Base-by-base conservation (phyloP, 2,888 invertebrate genomes). In the Cataglyphis livida region DNA sequence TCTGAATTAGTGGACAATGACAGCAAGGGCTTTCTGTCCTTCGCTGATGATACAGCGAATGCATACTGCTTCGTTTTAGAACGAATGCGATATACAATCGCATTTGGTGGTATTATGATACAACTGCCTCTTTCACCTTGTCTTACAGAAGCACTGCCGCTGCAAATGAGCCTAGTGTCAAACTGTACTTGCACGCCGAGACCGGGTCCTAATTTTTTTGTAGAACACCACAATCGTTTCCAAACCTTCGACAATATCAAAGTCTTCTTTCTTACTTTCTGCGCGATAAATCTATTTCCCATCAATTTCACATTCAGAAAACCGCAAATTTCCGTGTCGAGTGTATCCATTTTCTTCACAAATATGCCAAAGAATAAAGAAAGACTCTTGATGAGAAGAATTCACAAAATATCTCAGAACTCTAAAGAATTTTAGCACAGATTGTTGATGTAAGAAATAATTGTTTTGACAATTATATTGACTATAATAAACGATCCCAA, bases 21-120 rank as follows among this genome's bases (percentile, higher is more conserved):
- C 21, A 97, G 94, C 18, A 96, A 94, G 0, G 97, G 96, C 90
- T 97, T 96, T 75, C 96, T 95, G 57, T 95, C 96, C 18, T 95
- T 95, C 0, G 95, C 92, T 9, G 96, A 95, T 91, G 97, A 97
- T 84, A 97, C 96, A 3, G 97, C 97, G 91, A 97, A 97, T 15
- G 97, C 97, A 91, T 96, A 96, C 48, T 96, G 96, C 88, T 97
- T 96, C 3, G 97, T 96, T 89, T 96, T 96, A 21, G 97, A 97
- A 91, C 96, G 96, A 4, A 97, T 96, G 81, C 97, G 95, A 84
- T 96, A 96, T 41, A 97, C 95, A 38, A 96, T 94, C 71, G 96
- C 96, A 64, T 96, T 96, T 25, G 95, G 93, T 0, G 96, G 96
- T 82, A 97, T 94, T 85, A 90, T 91, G n/a, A 94, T 89, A 4